phyloP scores from a whole-genome alignment of 1,140 invertebrate species.

The Dreissena rostriformis region DNA sequence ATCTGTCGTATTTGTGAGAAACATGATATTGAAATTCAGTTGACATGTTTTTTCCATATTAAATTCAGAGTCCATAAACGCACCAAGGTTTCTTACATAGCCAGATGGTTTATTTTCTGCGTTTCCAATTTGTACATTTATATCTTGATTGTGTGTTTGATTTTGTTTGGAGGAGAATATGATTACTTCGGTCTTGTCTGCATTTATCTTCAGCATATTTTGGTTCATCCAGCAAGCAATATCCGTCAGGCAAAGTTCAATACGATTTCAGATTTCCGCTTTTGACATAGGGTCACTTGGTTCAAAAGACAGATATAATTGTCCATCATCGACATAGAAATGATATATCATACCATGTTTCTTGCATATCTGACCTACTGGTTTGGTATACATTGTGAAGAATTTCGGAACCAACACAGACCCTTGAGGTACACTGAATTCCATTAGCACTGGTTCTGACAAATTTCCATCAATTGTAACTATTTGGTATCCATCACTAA shows the following conservation, averaged over 20 bases:
- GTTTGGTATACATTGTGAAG: slow-evolving; percentile 13
- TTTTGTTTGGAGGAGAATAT: too few species aligned
- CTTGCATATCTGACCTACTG: slow-evolving; percentile 6
- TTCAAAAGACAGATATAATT: slow-evolving; percentile 7
- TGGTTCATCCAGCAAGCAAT: background rate
- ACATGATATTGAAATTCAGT: too few species aligned
- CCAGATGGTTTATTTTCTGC: too few species aligned
- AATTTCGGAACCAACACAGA: slow-evolving; percentile 38
- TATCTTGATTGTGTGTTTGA: too few species aligned
- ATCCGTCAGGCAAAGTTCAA: background rate
- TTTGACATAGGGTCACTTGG: background rate
- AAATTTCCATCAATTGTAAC: slow-evolving; percentile 32
- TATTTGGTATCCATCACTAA: slow-evolving; percentile 41
- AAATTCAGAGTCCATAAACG: too few species aligned
- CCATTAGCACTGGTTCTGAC: slow-evolving; percentile 24
- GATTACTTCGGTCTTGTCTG: too few species aligned
- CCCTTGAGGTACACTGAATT: slow-evolving; percentile 35
- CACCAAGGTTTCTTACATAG: too few species aligned
- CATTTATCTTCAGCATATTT: too few species aligned
- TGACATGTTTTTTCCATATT: too few species aligned
- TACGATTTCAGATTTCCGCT: background rate
- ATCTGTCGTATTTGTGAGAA: too few species aligned
- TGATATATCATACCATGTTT: slow-evolving; percentile 2
- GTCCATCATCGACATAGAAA: slow-evolving; percentile 9
- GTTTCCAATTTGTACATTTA: too few species aligned